Percentiles rank a stretch among this genome's conserved stretches.
Conservation (phyloP, 2,888 invertebrate genomes). For the Dilophus febrilis region DNA sequence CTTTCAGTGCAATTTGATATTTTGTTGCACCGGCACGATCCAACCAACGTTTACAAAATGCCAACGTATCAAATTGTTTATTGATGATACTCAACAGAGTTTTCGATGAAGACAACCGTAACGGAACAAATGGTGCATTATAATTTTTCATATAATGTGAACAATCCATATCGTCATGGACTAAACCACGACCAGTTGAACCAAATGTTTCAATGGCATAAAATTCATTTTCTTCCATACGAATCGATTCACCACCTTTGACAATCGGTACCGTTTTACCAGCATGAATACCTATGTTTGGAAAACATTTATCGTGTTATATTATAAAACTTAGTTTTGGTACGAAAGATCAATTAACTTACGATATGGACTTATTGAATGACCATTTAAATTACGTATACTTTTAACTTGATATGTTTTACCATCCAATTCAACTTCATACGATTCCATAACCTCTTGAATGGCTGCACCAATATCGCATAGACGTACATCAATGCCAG, state of each 20-base stretch:
- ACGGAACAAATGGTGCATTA: constrained; percentile 79
- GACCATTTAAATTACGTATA: constrained; percentile 95
- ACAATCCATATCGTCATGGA: constrained; percentile 98
- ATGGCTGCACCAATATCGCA: constrained; percentile 95
- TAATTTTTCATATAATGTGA: constrained; percentile 99
- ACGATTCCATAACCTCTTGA: constrained; percentile 99
- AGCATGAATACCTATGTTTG: constrained; percentile 57
- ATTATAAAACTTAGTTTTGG: too few species aligned
- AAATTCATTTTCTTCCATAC: constrained; percentile 98
- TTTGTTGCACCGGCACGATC: constrained; percentile 93
- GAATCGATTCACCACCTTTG: constrained; percentile 91
- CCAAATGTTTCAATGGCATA: constrained; percentile 99
- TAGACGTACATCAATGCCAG: constrained; percentile 92
- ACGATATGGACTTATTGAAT: constrained; percentile 98
- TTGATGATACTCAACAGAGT: constrained; percentile 81
- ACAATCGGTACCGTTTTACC: constrained; percentile 99
- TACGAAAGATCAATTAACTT: constrained; percentile 26
- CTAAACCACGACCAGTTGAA: constrained; percentile 84
- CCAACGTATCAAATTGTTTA: constrained; percentile 92
- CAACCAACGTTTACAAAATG: constrained; percentile 98
- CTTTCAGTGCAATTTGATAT: constrained; percentile 96
- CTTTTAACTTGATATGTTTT: constrained; percentile 92
- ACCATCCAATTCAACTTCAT: constrained; percentile 94
- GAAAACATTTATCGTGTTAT: too few species aligned
- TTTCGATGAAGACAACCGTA: constrained; percentile 86